Base-by-base conservation (phyloP, 2,113 vertebrate genomes). In the Aviceda subcristata region DNA sequence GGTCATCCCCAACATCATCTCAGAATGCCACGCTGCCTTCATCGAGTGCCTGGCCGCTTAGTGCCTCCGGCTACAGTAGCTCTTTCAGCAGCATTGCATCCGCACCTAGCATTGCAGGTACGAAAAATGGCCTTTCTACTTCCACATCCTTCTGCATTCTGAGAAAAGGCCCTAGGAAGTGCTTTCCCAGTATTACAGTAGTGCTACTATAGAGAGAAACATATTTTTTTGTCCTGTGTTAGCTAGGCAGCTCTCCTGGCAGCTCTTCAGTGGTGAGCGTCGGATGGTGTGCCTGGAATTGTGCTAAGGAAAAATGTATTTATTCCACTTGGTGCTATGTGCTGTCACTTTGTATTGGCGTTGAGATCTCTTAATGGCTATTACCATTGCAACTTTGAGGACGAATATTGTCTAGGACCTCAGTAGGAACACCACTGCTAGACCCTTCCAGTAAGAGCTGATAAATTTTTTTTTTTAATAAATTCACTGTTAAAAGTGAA, bases 11-110 rank as follows among this genome's bases (percentile, higher is more conserved):
- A 98, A 98, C 98, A 90, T 98, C 98, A 98, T 98, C 98, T 98
- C 99, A 99, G 99, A 98, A 97, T 92, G 98, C 97, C 98, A 98
- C 98, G 98, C 98, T 99, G 98, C 99, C 99, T 99, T 98, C 98
- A 94, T 96, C 97, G 96, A 98, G 98, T 98, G 98, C 99, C 98
- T 99, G 99, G 98, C 98, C 98, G 95, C 98, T 99, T 98, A 98
- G 97, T 98, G 98, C 98, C 98, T 98, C 98, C 95, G 96, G 98
- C 98, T 98, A 97, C 98, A 98, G 98, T 98, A 98, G 98, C 98
- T 98, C 98, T 95, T 98, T 98, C 98, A 98, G 98, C 98, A 98
- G 98, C 97, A 98, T 98, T 64, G 97, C 98, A 94, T 98, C 98
- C 91, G 97, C 98, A 94, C 98, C 98, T 97, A 98, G 98, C 96